Evolutionary conservation across 2,888 invertebrate species (phyloP).

Genomic region (Agrilus cyanescens): DNA sequence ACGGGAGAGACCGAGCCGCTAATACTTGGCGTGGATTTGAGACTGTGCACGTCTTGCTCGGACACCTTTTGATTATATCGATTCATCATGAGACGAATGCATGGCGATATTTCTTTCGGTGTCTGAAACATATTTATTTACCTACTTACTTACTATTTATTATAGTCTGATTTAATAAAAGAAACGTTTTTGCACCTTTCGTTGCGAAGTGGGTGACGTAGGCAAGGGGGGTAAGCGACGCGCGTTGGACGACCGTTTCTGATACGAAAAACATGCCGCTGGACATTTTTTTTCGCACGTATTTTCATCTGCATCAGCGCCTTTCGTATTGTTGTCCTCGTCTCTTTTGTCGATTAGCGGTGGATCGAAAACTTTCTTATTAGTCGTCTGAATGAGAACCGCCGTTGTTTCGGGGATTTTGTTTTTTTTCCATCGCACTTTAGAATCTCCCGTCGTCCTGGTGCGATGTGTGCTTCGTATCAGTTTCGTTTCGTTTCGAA

Average conservation of each 20-base stretch:
- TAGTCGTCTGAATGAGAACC: conserved; percentile 6
- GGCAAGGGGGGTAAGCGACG: conserved; percentile 43
- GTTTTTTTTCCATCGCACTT: conserved; percentile 6
- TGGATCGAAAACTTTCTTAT: conserved; percentile 4
- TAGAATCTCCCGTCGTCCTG: conserved; percentile 3
- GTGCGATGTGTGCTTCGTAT: not conserved
- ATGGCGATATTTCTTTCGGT: conserved; percentile 53
- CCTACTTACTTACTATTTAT: no score
- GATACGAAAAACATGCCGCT: no score
- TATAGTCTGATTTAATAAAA: no score
- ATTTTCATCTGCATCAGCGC: not conserved
- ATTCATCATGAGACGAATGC: conserved; percentile 58
- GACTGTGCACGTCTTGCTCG: conserved; percentile 39
- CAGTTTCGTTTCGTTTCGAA: conserved; percentile 11
- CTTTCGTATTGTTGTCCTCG: not conserved
- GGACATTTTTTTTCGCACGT: not conserved
- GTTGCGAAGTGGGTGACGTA: conserved; percentile 43
- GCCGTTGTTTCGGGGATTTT: conserved; percentile 1
- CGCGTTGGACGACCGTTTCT: no score
- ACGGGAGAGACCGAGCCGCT: conserved; percentile 54
- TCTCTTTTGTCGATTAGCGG: not conserved
- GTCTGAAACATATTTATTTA: no score
- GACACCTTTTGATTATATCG: conserved; percentile 53
- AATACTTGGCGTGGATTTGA: conserved; percentile 33
- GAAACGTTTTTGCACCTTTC: conserved; percentile 33